Evolutionary conservation across 2,888 invertebrate species (phyloP).

Genomic region (Liopterus haemorrhoidalis): DNA sequence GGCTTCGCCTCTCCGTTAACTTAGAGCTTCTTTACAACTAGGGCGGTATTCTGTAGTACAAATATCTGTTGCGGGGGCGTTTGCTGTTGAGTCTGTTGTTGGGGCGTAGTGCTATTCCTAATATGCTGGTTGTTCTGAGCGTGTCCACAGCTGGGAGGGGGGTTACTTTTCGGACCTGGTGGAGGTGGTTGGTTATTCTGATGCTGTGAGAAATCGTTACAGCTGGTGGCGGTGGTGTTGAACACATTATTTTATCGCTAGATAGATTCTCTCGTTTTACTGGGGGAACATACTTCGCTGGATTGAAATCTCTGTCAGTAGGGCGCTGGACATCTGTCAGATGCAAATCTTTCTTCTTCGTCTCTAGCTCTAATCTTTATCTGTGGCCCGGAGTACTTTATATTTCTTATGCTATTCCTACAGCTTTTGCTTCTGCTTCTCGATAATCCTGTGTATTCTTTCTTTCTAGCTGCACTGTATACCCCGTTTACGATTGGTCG

Average conservation of each 20-base stretch:
- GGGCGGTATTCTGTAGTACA: no score
- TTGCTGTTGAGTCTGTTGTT: no score
- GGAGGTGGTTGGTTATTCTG: conserved; percentile 27
- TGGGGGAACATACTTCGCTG: conserved; percentile 67
- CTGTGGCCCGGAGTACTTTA: conserved; percentile 79
- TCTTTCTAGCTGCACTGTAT: conserved; percentile 81
- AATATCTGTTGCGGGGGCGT: no score
- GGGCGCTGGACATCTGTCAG: conserved; percentile 62
- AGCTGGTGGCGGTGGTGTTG: conserved; percentile 50
- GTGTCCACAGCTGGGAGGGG: no score
- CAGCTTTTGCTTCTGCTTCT: conserved; percentile 79
- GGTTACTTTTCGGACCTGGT: conserved; percentile 30
- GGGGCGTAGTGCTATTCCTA: no score
- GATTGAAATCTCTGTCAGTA: conserved; percentile 42
- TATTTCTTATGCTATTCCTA: conserved; percentile 87
- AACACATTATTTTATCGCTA: conserved; percentile 62
- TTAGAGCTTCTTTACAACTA: no score
- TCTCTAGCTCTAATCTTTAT: conserved; percentile 81
- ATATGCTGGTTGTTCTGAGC: no score
- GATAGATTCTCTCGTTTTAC: conserved; percentile 65
- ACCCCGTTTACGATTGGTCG: conserved; percentile 84
- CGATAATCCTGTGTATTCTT: conserved; percentile 81
- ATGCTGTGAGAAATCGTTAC: conserved; percentile 9
- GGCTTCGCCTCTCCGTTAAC: no score
- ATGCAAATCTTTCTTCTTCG: conserved; percentile 79